phyloP scores from a whole-genome alignment of 2,888 invertebrate species.

The Drosophila tripunctata region DNA sequence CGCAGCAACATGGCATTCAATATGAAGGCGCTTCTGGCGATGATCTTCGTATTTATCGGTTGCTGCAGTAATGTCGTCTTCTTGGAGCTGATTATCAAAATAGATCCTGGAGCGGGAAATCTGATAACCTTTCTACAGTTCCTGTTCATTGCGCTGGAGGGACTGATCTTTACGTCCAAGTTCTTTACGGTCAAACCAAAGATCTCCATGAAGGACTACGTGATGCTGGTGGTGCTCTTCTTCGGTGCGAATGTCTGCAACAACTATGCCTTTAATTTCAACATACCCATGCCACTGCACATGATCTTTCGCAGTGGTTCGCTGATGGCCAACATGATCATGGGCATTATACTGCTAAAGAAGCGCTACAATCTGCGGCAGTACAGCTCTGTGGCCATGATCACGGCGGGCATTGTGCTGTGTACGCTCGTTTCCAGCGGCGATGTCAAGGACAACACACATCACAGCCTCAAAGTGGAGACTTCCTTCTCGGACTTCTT shows the following conservation, averaged over 20 bases:
- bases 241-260: constrained; percentile 96
- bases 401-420: constrained; percentile 94
- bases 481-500: constrained; percentile 83
- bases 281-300: constrained; percentile 98
- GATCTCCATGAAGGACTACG: constrained; percentile 92
- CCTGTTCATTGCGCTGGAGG: constrained; percentile 94
- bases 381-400: constrained; percentile 95
- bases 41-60: constrained; percentile 91
- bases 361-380: constrained; percentile 92
- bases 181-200: constrained; percentile 91
- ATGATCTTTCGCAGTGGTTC: constrained; percentile 99
- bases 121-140: constrained; percentile 98
- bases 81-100: constrained; percentile 93
- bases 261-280: constrained; percentile 97
- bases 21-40: constrained; percentile 88
- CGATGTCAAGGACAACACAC: constrained; percentile 86
- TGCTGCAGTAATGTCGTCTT: constrained; percentile 96
- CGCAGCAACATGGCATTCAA: constrained; percentile 62
- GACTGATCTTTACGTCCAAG: constrained; percentile 93
- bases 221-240: constrained; percentile 93
- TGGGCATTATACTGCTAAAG: constrained; percentile 96
- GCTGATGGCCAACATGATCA: constrained; percentile 97
- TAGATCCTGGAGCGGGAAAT: constrained; percentile 96
- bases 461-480: constrained; percentile 85
- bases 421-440: constrained; percentile 95